Evolutionary conservation across 1,140 invertebrate species (phyloP), one percentile per base, ranked within the genome.

Genomic region (Drosophila hydei): DNA sequence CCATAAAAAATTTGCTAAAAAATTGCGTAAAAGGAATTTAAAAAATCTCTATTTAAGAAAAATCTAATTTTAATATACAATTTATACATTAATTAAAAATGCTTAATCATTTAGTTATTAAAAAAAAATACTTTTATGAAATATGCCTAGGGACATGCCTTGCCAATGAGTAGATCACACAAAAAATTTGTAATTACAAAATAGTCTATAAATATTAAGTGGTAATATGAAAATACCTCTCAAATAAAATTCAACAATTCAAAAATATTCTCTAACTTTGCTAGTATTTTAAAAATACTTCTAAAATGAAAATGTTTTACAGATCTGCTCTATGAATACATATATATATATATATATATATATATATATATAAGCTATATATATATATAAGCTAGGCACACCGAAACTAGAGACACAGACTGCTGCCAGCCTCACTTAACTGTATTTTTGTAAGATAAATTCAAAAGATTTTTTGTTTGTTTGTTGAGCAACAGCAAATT

Each of bases 401-500:
- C 38, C 47, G 62, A 67, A 59, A 72, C 62, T 72, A 72, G 47
- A 72, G 45, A 62, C 56, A 45, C 48, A 51, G 42, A 51, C 9
- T 21, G 25, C 47, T 48, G 61, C 27, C 60, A 71, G 61, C 62
- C 27, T 27, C 16, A 65, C 50, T 70, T 64, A 43, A 69, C 23
- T 62, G 47, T 33, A 42, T 16, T 16, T 7, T 6, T 14, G 30
- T 7, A 16, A 8, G 38, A 8, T 16, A 4, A 42, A 42, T 42
- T 42, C 4, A 8, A 42, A 33, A 33, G 11, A 11, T 33, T 12
- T 33, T 30, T 30, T 30, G 30, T 27, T 27, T 27, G 25, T 33
- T 33, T 33, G 30, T 76, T 51, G 72, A 61, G 74, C 77, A 81
- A 70, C 73, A 73, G 62, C 60, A 75, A 81, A 74, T 65, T 18